phyloP scores from a whole-genome alignment of 1,140 invertebrate species.

The Chionoecetes opilio region DNA sequence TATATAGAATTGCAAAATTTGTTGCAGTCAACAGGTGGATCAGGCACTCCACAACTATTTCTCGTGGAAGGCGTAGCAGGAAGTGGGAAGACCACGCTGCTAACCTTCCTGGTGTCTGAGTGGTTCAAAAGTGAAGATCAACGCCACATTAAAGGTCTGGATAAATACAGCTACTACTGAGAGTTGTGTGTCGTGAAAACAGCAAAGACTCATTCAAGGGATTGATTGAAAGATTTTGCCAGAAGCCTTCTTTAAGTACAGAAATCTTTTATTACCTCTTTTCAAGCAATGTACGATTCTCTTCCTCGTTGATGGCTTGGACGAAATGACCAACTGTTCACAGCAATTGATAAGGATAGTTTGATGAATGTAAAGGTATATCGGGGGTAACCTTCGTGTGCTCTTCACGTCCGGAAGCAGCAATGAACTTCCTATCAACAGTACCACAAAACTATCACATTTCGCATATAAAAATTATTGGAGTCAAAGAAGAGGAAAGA shows the following conservation, averaged over 20 bases:
- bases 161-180: neutral
- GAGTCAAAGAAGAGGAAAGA: neutral
- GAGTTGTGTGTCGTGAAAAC: constrained; percentile 22
- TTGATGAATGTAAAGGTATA: neutral
- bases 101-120: neutral
- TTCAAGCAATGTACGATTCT: neutral
- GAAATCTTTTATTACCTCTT: neutral
- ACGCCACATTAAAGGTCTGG: neutral
- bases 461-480: neutral
- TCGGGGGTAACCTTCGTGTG: neutral
- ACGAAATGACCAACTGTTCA: constrained; percentile 24
- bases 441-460: neutral
- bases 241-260: neutral
- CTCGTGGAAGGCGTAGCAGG: constrained; percentile 31
- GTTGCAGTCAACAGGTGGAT: neutral
- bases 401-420: constrained; percentile 19
- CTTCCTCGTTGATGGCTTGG: constrained; percentile 36
- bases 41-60: neutral
- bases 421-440: neutral
- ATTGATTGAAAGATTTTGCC: neutral
- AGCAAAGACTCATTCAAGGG: neutral
- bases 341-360: neutral
- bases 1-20: neutral
- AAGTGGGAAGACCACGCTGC: constrained; percentile 46
- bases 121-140: neutral